Evolutionary conservation across 2,888 invertebrate genomes (phyloP), one percentile per base, ranked within the genome.

Genomic region (Calliscelio sp.): DNA sequence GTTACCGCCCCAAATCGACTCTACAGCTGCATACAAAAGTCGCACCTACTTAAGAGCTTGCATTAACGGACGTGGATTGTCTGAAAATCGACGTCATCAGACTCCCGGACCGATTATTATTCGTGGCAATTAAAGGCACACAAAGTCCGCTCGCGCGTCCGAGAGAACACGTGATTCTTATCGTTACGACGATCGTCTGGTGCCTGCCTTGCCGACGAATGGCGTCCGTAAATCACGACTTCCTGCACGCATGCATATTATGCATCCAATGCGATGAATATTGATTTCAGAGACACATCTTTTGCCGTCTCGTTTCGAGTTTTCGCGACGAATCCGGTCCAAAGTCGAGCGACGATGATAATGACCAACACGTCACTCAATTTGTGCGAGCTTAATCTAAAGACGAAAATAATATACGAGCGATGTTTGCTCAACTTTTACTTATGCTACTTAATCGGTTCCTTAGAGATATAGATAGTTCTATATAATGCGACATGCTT

Each of bases 201-300:
- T 71, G 66, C 65, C 74, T 78, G 78, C 63, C 25, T 73, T 63
- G 71, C 82, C 80, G 80, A 75, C 71, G 70, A 80, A 82, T 66
- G 66, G 82, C 85, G 75, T 55, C 32, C 66, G 81, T 82, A 81
- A 85, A 85, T 85, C 81, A 85, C 81, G 79, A 85, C 79, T 85
- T 85, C 85, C 85, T 82, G 74, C 85, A 68, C 28, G 68, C 38
- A n/a, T 77, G 75, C 70, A 65, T 44, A 77, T 85, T 82, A 82
- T 84, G 79, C 79, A 74, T 74, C 81, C 46, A 74, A 46, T 49
- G 79, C 65, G 59, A 81, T 85, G 85, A 85, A 81, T 85, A 82
- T 82, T 85, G 85, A 82, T 82, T 82, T 79, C 57, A 49, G 55
- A 46, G 75, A 51, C 53, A 35, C 75, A 82, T 82, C 68, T 79